phyloP scores from a whole-genome alignment of 2,797 vertebrate species.

The Coranthus polyacanthus region DNA sequence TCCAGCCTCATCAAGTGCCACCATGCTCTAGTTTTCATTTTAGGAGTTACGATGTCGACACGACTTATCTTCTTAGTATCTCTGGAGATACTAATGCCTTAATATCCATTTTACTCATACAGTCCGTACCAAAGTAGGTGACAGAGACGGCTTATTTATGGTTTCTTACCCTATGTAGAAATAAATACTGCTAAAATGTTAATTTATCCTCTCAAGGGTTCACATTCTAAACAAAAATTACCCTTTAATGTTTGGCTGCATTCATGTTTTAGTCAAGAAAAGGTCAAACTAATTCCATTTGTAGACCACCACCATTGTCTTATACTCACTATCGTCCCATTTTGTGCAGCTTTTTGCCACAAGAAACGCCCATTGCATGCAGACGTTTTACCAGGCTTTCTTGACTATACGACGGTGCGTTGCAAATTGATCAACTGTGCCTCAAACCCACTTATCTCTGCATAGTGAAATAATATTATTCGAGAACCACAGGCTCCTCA shows the following conservation, averaged over 20 bases:
- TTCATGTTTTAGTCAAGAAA: slow-evolving; percentile 22
- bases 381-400: slow-evolving; percentile 52
- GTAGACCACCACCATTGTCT: slow-evolving; percentile 9
- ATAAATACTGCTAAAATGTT: slow-evolving; percentile 13
- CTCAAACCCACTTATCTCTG: slow-evolving; percentile 65
- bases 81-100: slow-evolving; percentile 84
- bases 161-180: slow-evolving; percentile 34
- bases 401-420: slow-evolving; percentile 65
- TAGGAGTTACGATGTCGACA: slow-evolving; percentile 64
- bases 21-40: slow-evolving; percentile 61
- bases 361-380: slow-evolving; percentile 39
- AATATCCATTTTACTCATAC: slow-evolving; percentile 78
- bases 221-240: slow-evolving; percentile 18
- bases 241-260: background rate
- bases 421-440: slow-evolving; percentile 74
- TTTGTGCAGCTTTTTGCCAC: slow-evolving; percentile 54
- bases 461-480: slow-evolving; percentile 61
- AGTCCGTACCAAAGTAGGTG: slow-evolving; percentile 84
- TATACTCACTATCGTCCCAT: background rate
- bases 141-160: slow-evolving; percentile 63
- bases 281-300: slow-evolving; percentile 15
- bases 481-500: slow-evolving; percentile 51
- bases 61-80: slow-evolving; percentile 69
- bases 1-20: slow-evolving; percentile 66
- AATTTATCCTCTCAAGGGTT: slow-evolving; percentile 18